phyloP scores from a whole-genome alignment of 92 coral and sea anemone genomes.

The Actinernus sp. region DNA sequence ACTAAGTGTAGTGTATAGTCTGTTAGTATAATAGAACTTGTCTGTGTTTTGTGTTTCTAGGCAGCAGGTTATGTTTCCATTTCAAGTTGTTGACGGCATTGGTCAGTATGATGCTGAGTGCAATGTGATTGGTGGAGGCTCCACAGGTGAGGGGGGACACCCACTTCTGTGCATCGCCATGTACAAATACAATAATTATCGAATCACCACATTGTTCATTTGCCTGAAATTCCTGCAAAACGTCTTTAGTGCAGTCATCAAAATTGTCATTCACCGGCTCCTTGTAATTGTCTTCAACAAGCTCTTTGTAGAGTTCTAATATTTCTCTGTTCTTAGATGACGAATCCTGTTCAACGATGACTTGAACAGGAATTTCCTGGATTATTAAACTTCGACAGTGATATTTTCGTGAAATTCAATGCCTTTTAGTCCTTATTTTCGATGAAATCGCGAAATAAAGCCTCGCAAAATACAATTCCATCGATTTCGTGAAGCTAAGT shows the following conservation, averaged over 20 bases:
- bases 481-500: too few relatives aligned
- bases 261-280: conserved; percentile 11
- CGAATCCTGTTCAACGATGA: conserved; percentile 16
- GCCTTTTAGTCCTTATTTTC: too few relatives aligned
- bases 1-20: too few relatives aligned
- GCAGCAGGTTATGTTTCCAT: conserved; percentile 89
- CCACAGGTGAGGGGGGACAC: conserved; percentile 79
- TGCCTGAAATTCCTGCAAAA: background rate
- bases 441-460: too few relatives aligned
- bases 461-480: too few relatives aligned
- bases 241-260: conserved; percentile 1
- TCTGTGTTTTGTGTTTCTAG: conserved; percentile 45
- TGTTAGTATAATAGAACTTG: too few relatives aligned
- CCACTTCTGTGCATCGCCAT: too few relatives aligned
- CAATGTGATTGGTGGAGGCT: conserved; percentile 96
- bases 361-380: conserved; percentile 25
- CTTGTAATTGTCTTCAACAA: conserved; percentile 3
- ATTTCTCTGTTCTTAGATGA: conserved; percentile 4
- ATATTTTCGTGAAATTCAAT: too few relatives aligned
- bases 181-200: too few relatives aligned
- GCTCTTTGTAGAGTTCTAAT: conserved; percentile 3
- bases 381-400: too few relatives aligned
- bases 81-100: conserved; percentile 80
- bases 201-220: too few relatives aligned
- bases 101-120: conserved; percentile 90